Conservation (phyloP, 2,113 vertebrate species). For the Alectura lathami region DNA sequence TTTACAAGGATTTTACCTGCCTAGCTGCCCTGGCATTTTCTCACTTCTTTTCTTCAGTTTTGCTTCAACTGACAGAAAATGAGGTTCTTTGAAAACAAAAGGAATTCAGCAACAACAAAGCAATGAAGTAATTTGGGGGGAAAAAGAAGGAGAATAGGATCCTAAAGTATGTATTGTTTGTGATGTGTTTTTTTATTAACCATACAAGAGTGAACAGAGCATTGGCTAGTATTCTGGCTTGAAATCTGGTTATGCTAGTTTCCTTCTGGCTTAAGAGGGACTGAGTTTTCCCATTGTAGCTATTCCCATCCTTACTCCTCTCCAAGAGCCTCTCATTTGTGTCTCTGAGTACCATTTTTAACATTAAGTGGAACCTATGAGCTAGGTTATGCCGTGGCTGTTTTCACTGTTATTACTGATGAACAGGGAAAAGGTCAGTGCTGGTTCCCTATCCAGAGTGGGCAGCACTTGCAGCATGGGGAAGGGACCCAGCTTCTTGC, state of each 20-base stretch:
- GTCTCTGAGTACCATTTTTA: neutral
- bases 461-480: neutral
- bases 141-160: neutral
- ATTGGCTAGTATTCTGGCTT: neutral
- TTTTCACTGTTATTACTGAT: neutral
- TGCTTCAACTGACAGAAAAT: slow-evolving; percentile 38
- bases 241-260: neutral
- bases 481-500: neutral
- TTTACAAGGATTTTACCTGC: slow-evolving; percentile 60
- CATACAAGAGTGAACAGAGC: neutral
- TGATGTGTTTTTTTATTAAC: neutral
- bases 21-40: slow-evolving; percentile 34
- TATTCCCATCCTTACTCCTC: neutral
- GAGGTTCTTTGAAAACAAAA: neutral
- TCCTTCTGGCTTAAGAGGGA: neutral
- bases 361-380: neutral
- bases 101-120: neutral
- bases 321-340: neutral
- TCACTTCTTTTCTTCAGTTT: slow-evolving; percentile 27
- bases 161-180: neutral
- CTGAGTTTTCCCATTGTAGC: neutral
- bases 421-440: neutral
- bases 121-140: neutral
- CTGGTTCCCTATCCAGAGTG: neutral
- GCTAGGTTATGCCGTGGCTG: neutral